Evolutionary conservation across 1,140 invertebrate species (phyloP), one percentile per base, ranked within the genome.

Genomic region (Akabosia matsudoensis): DNA sequence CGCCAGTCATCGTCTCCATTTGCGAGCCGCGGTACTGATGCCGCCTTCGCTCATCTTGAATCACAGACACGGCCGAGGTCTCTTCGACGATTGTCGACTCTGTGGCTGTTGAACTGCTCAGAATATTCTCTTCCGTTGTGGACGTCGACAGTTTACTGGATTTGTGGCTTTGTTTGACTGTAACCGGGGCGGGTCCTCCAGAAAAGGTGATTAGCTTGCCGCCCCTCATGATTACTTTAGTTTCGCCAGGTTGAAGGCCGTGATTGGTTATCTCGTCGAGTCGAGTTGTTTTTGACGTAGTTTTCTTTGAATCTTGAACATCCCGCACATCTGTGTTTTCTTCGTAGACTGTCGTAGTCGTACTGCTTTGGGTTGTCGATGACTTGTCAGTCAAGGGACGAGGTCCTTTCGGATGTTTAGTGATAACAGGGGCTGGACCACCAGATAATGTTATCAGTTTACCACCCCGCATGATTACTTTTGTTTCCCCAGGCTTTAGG

Each of bases 1-100:
- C 80, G n/a, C 80, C 78, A 33, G 78, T 73, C 14, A 61, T 61
- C 18, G 80, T 79, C 70, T 81, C 78, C 1, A 78, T n/a, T 67
- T 78, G 76, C 0, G 80, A 79, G 1, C 80, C 80, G 1, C 75
- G 76, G 37, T 78, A 51, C 7, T 67, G 22, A 28, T 74, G 7
- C 26, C 26, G 3, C 67, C 51, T 7, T 24, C 18, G 37, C 28
- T 67, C 61, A 22, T 31, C 30, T 30, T 31, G 26, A 28, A 67
- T 4, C 4, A 67, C 61, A n/a, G 24, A 30, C 10, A 67, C 61
- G 13, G 22, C 30, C 1, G 24, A 30, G 28, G 3, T 30, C 30
- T 67, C 61, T 7, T 67, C 61, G 14, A 67, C 28, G 10, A 30
- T 30, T 2, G 61, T 16, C 26, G 26, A 30, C 3, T 67, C 61